Evolutionary conservation across 1,140 invertebrate species (phyloP).

Genomic region (Cydia fagiglandana): DNA sequence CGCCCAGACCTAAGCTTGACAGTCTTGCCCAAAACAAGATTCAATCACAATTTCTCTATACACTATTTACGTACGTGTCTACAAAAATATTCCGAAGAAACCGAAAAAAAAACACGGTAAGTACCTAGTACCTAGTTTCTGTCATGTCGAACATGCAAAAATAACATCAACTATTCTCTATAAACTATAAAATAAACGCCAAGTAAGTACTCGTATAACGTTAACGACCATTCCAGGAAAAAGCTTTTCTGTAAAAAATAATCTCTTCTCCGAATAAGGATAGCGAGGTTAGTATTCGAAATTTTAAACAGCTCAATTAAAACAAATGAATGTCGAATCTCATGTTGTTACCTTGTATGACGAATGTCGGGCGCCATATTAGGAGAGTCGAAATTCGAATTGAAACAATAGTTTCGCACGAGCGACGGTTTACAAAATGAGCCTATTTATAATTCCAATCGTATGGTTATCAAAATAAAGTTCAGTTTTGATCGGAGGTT

Average conservation of each 20-base stretch:
- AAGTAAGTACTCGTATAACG: not conserved
- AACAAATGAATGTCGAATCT: constrained; percentile 12
- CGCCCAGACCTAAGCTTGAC: not conserved
- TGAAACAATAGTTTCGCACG: constrained; percentile 23
- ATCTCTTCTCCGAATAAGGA: constrained; percentile 23
- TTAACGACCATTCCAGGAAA: constrained; percentile 1
- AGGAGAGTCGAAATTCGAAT: constrained; percentile 7
- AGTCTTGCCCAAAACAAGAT: no score
- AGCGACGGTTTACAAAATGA: not conserved
- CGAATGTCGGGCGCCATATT: constrained; percentile 22
- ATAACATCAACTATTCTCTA: constrained; percentile 11
- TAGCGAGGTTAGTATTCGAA: constrained; percentile 25
- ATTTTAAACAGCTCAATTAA: constrained; percentile 21
- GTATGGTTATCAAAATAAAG: not conserved
- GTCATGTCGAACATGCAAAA: not conserved
- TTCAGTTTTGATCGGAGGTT: not conserved
- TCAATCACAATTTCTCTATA: no score
- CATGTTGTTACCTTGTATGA: constrained; percentile 27
- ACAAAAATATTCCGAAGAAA: not conserved
- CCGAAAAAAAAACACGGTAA: not conserved
- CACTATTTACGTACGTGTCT: not conserved
- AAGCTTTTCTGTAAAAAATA: constrained; percentile 12
- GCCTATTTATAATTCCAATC: not conserved
- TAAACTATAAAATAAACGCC: no score
- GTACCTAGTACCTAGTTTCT: not conserved